Percentiles rank a stretch among this genome's conserved stretches.
Evolutionary conservation across 1,140 invertebrate genomes (phyloP).

Genomic region (Drosophila ercepeae): DNA sequence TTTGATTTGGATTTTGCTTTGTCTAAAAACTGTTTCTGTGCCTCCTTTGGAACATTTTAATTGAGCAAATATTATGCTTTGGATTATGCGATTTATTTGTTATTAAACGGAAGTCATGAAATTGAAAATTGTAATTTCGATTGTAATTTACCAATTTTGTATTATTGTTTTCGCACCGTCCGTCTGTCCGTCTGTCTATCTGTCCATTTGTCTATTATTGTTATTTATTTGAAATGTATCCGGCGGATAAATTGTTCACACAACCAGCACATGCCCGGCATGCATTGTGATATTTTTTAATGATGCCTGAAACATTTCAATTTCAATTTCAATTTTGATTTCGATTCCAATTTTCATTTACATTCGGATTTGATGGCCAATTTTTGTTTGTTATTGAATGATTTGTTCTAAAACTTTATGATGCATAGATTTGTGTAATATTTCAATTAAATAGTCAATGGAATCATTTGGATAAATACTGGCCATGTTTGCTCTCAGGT

Average conservation of each 20-base stretch:
- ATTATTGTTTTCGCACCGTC: slow-evolving; percentile 48
- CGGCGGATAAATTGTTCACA: slow-evolving; percentile 68
- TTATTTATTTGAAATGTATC: slow-evolving; percentile 81
- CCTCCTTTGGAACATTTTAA: slow-evolving; percentile 83
- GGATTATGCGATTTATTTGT: slow-evolving; percentile 83
- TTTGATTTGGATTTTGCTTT: slow-evolving; percentile 39
- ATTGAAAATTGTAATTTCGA: slow-evolving; percentile 63
- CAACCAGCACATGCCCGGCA: slow-evolving; percentile 17
- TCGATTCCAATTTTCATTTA: slow-evolving; percentile 29
- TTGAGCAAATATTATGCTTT: slow-evolving; percentile 78
- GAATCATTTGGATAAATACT: slow-evolving; percentile 47
- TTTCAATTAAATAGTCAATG: slow-evolving; percentile 80
- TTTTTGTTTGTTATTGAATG: slow-evolving; percentile 63
- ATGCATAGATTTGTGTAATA: slow-evolving; percentile 76
- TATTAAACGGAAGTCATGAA: slow-evolving; percentile 83
- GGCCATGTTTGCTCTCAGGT: slow-evolving; percentile 12
- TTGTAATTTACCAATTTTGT: slow-evolving; percentile 70
- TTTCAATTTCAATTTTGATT: slow-evolving; percentile 42
- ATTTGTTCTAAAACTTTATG: slow-evolving; percentile 78
- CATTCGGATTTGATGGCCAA: slow-evolving; percentile 33
- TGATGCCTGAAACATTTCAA: slow-evolving; percentile 79
- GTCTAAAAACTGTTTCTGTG: slow-evolving; percentile 55
- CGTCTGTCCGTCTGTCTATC: slow-evolving; percentile 1
- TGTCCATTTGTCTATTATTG: slow-evolving; percentile 36
- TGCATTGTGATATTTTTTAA: slow-evolving; percentile 65